These are phyloP conservation scores for Oxyscelio sp. DNA, from an alignment of 2,888 invertebrate genomes.

Conservation along the genomic window DNA sequence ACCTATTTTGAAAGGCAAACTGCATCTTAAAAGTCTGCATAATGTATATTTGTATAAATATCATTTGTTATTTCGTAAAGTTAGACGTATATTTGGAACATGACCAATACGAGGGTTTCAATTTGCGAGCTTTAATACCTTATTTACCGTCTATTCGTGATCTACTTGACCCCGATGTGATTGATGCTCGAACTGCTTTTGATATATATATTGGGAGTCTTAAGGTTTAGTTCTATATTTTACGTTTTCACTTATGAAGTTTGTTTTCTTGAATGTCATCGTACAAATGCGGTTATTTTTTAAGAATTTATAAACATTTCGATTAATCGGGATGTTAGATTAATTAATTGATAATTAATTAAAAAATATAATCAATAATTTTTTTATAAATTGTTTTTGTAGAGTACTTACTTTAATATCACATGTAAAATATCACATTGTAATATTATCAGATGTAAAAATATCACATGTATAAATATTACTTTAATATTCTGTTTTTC, in stretches of 20 bases:
- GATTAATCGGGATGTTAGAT: no score
- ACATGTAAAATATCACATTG: no score
- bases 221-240: slow-evolving; percentile 24
- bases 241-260: slow-evolving; percentile 1
- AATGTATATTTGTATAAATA: slow-evolving; percentile 45
- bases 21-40: slow-evolving; percentile 22
- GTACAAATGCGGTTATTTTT: neutral
- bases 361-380: no score
- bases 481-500: no score
- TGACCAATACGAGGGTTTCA: slow-evolving; percentile 59
- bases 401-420: no score
- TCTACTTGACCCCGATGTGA: slow-evolving; percentile 59
- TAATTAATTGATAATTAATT: no score
- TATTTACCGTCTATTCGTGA: slow-evolving; percentile 67
- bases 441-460: no score
- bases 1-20: slow-evolving; percentile 13
- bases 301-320: no score
- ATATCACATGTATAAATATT: no score
- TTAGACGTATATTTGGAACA: slow-evolving; percentile 38
- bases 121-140: slow-evolving; percentile 63
- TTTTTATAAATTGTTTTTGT: no score
- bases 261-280: neutral
- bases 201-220: slow-evolving; percentile 26
- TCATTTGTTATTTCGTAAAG: slow-evolving; percentile 41
- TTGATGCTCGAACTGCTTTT: slow-evolving; percentile 45